Percentiles rank a stretch among this genome's conserved stretches.
Evolutionary conservation across 2,888 invertebrate genomes (phyloP).

Genomic region (Tillus elongatus): DNA sequence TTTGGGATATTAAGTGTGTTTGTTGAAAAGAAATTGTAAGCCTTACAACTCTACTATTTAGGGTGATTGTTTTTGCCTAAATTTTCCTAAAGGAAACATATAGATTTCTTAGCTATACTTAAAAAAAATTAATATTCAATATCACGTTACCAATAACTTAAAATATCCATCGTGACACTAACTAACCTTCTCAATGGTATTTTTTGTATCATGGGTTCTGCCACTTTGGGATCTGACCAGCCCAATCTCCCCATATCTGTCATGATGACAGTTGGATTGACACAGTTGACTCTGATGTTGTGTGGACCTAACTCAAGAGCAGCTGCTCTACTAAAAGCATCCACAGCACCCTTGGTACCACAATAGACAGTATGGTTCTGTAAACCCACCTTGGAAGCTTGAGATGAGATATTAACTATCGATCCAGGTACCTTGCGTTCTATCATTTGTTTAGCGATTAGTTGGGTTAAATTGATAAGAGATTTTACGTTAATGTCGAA

Average conservation of each 20-base stretch:
- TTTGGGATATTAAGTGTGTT: no score
- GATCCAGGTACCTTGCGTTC: slow-evolving; percentile 60
- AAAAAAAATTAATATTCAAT: no score
- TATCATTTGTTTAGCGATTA: slow-evolving; percentile 66
- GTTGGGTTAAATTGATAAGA: slow-evolving; percentile 75
- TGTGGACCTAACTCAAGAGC: slow-evolving; percentile 78
- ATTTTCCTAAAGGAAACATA: no score
- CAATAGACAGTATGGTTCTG: slow-evolving; percentile 72
- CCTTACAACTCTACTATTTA: no score
- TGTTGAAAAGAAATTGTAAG: no score
- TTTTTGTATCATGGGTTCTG: slow-evolving; percentile 60
- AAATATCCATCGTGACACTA: no score
- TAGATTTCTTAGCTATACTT: no score
- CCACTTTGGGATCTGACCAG: slow-evolving; percentile 75
- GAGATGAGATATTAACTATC: slow-evolving; percentile 87
- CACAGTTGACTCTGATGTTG: slow-evolving; percentile 79
- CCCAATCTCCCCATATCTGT: slow-evolving; percentile 77
- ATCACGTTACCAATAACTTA: no score
- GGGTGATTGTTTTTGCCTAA: no score
- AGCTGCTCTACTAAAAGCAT: slow-evolving; percentile 72
- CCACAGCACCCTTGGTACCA: slow-evolving; percentile 81
- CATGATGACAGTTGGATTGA: slow-evolving; percentile 91
- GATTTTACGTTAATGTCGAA: slow-evolving; percentile 79
- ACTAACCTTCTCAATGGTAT: slow-evolving; percentile 74
- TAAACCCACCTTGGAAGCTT: slow-evolving; percentile 69